These are phyloP conservation scores for Tipula lateralis DNA, from an alignment of 2,888 invertebrate species.

Conservation along the genomic window DNA sequence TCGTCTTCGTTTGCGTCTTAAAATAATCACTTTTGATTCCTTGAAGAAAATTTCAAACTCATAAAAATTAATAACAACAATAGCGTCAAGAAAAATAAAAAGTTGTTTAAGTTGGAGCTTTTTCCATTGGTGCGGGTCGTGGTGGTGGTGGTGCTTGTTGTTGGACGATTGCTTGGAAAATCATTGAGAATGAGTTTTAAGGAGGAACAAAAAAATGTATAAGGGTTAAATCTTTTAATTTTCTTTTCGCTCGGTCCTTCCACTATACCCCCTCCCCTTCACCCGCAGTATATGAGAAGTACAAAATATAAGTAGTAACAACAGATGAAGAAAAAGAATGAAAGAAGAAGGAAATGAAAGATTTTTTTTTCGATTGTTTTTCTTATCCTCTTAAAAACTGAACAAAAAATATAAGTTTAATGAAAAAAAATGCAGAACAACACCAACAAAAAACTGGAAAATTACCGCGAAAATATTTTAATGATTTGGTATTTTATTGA, in stretches of 20 bases:
- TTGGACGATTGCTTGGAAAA: not conserved
- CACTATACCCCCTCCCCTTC: too few species aligned
- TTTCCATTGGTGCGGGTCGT: not conserved
- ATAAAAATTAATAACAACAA: not conserved
- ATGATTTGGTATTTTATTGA: not conserved
- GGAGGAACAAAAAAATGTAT: not conserved
- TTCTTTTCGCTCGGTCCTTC: not conserved
- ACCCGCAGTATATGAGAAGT: too few species aligned
- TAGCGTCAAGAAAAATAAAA: not conserved
- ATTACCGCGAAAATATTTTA: constrained; percentile 6
- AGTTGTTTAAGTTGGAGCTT: not conserved
- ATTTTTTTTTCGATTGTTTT: not conserved
- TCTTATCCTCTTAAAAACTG: not conserved
- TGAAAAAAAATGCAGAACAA: not conserved
- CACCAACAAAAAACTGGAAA: not conserved
- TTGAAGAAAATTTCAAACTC: not conserved
- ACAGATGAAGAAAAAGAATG: not conserved
- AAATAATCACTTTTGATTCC: not conserved
- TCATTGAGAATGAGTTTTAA: not conserved
- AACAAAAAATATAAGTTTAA: not conserved
- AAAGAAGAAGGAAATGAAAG: not conserved
- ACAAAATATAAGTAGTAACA: not conserved
- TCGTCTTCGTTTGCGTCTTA: not conserved
- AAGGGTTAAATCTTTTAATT: constrained; percentile 19
- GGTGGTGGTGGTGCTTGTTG: not conserved